Base-by-base conservation (phyloP, 2,797 vertebrate species). In the Scomberomorus guttatus region DNA sequence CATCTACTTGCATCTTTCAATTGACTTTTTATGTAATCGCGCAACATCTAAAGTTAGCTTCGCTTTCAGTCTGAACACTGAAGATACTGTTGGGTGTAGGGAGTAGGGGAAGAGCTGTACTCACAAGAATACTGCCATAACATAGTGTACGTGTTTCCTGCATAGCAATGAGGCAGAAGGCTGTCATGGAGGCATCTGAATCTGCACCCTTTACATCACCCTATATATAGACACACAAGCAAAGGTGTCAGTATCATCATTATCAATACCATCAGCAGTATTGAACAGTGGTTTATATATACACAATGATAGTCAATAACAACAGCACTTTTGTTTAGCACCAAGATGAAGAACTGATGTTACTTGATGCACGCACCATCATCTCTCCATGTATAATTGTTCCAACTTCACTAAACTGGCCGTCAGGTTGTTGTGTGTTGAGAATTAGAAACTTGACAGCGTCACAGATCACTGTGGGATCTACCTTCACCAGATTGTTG, bases 91-190 rank as follows among this genome's bases (percentile, higher is more conserved):
- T 34, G 34, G 34, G 34, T 34, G 34, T 34, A 34, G 34, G 34
- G 9, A 34, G 34, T 34, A 59, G 12, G 29, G 7, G 18, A 56
- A 69, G 54, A 4, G 3, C n/a, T 22, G 8, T 2, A 94, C 96
- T 96, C 86, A 99, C 97, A 0, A 83, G 90, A 63, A 97, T 44
- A 0, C 70, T 88, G 2, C 11, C 15, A 0, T 22, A 46, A 54
- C 98, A 98, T 46, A 93, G 32, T 0, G 72, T 6, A 0, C 27
- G 80, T 2, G 96, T 80, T 72, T 97, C 97, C 77, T 95, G 82
- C 86, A 99, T 83, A 0, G 97, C 94, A 0, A 97, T 89, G 44
- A 98, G 90, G 22, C 95, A 91, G 4, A 98, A 98, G 42, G 97
- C 96, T 0, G 97, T 98, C 85, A 98, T 93, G 0, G 97, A 95